Evolutionary conservation across 2,797 vertebrate species (phyloP).

Genomic region (Pseudochaenichthys georgianus): DNA sequence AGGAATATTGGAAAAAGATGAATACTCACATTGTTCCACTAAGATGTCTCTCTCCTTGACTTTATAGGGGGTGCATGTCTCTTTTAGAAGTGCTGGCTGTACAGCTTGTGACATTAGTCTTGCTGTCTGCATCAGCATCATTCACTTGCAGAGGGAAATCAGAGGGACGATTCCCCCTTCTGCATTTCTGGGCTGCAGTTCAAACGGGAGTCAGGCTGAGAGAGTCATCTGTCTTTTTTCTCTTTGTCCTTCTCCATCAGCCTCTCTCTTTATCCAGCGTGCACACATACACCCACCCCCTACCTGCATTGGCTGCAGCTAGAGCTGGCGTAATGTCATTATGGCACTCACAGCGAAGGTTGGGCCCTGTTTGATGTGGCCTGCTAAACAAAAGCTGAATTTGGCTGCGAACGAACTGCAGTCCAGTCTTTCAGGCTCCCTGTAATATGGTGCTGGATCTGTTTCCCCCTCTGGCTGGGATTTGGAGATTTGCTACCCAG

Average conservation of each 20-base stretch:
- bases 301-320: constrained; percentile 39
- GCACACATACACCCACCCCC: not conserved
- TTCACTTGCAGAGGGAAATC: constrained; percentile 46
- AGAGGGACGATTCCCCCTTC: constrained; percentile 35
- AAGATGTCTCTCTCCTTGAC: constrained; percentile 3
- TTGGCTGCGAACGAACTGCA: constrained; percentile 58
- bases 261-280: constrained; percentile 6
- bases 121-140: constrained; percentile 45
- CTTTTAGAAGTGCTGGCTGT: constrained; percentile 25
- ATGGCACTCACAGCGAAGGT: constrained; percentile 49
- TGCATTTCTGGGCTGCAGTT: constrained; percentile 69
- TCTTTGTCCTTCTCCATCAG: constrained; percentile 31
- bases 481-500: constrained; percentile 76
- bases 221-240: constrained; percentile 56
- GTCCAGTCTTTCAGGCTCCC: constrained; percentile 59
- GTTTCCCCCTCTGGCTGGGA: constrained; percentile 70
- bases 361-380: constrained; percentile 48
- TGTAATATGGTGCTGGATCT: constrained; percentile 66
- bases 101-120: constrained; percentile 50
- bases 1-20: not conserved
- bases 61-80: constrained; percentile 17
- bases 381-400: constrained; percentile 65
- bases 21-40: not conserved
- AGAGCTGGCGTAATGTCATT: constrained; percentile 53
- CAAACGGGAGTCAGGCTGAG: constrained; percentile 55